Evolutionary conservation across 2,888 invertebrate genomes (phyloP).

Genomic region (Lepidocyrtoides sp.): DNA sequence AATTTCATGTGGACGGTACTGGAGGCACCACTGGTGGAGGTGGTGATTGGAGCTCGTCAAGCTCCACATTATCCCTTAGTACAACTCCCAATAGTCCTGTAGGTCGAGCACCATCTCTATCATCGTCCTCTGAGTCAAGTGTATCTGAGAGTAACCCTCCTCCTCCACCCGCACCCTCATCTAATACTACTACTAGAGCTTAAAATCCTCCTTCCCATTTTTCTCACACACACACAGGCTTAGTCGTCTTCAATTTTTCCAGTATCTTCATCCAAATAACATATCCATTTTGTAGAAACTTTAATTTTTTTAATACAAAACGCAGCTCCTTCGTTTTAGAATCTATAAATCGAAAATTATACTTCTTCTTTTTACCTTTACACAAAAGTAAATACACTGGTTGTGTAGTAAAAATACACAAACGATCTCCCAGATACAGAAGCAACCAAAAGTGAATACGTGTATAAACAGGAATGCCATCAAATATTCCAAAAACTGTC

Average conservation of each 20-base stretch:
- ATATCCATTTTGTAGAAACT: conserved; percentile 13
- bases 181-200: conserved; percentile 74
- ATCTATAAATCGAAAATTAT: background rate
- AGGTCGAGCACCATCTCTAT: conserved; percentile 63
- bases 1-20: conserved; percentile 79
- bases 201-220: conserved; percentile 19
- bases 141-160: conserved; percentile 70
- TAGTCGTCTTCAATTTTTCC: conserved; percentile 19
- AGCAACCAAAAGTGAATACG: background rate
- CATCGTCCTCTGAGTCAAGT: conserved; percentile 75
- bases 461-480: conserved; percentile 10
- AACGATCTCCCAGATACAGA: conserved; percentile 34
- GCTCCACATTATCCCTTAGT: conserved; percentile 82
- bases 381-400: background rate
- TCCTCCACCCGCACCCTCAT: conserved; percentile 48
- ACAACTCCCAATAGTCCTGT: conserved; percentile 83
- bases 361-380: conserved; percentile 16
- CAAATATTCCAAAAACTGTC: conserved; percentile 36
- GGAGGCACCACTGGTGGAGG: background rate
- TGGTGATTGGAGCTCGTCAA: conserved; percentile 83
- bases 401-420: background rate
- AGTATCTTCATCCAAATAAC: conserved; percentile 23
- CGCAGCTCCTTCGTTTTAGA: conserved; percentile 3
- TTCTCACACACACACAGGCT: background rate
- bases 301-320: conserved; percentile 27